Conservation (phyloP, 2,888 invertebrate species). For the Pedicia rivosa region DNA sequence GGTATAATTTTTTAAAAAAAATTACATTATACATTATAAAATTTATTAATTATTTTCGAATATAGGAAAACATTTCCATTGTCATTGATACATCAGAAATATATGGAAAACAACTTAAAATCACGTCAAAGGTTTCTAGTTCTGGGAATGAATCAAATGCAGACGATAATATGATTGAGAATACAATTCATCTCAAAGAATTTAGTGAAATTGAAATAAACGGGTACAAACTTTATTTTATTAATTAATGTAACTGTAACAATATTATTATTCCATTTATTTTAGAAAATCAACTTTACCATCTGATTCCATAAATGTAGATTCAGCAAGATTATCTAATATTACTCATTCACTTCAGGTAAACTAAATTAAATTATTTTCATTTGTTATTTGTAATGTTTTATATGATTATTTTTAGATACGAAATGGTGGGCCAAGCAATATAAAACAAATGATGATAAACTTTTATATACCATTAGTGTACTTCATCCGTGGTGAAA, state of each 20-base stretch:
- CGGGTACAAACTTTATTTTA: constrained; percentile 20
- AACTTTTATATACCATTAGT: too few species aligned
- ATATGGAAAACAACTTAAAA: constrained; percentile 18
- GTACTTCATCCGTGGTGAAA: too few species aligned
- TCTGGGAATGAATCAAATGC: constrained; percentile 24
- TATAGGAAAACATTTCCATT: too few species aligned
- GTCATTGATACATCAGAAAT: not conserved
- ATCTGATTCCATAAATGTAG: too few species aligned
- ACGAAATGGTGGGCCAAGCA: too few species aligned
- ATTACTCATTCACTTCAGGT: not conserved
- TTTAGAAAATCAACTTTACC: too few species aligned
- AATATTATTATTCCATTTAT: not conserved
- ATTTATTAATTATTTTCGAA: too few species aligned
- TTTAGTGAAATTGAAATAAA: constrained; percentile 27
- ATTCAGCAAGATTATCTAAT: not conserved
- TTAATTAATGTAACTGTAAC: not conserved
- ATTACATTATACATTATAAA: too few species aligned
- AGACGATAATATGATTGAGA: constrained; percentile 19
- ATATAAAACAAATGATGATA: too few species aligned
- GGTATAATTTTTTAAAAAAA: not conserved
- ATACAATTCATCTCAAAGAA: constrained; percentile 21
- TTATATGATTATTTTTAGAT: too few species aligned
- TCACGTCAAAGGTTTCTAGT: constrained; percentile 26
- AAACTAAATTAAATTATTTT: not conserved
- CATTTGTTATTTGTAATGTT: too few species aligned